phyloP scores from a whole-genome alignment of 1,140 invertebrate species.

The Drosophila bocqueti region DNA sequence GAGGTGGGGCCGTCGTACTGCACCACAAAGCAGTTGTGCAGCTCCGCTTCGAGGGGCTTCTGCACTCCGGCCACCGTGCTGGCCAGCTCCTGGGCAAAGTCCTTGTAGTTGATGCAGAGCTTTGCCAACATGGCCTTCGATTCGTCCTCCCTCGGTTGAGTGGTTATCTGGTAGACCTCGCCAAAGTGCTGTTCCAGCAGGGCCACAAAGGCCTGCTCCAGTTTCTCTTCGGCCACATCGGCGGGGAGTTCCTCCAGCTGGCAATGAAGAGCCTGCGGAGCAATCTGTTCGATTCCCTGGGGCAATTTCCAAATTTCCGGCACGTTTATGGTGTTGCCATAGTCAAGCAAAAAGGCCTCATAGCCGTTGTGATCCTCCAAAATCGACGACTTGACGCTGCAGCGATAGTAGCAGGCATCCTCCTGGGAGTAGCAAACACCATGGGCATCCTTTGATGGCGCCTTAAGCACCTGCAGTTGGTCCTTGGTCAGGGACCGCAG shows the following conservation, averaged over 20 bases:
- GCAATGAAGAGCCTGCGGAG: conserved; percentile 88
- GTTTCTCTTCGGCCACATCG: conserved; percentile 40
- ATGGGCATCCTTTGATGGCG: conserved; percentile 64
- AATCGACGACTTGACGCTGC: conserved; percentile 87
- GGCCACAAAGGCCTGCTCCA: conserved; percentile 63
- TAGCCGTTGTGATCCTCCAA: conserved; percentile 86
- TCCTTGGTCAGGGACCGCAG: conserved; percentile 75
- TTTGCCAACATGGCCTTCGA: conserved; percentile 37
- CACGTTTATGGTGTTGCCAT: conserved; percentile 88
- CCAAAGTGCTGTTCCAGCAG: conserved; percentile 77
- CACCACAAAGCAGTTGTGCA: conserved; percentile 86
- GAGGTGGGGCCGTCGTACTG: conserved; percentile 87
- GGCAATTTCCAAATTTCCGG: conserved; percentile 87
- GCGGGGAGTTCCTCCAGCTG: conserved; percentile 83
- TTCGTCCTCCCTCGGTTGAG: conserved; percentile 28
- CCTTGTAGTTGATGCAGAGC: conserved; percentile 68
- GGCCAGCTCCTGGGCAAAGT: conserved; percentile 72
- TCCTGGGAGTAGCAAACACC: conserved; percentile 88
- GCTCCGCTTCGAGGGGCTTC: conserved; percentile 60
- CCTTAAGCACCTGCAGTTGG: conserved; percentile 8
- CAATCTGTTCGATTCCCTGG: conserved; percentile 86
- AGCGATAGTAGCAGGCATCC: conserved; percentile 90
- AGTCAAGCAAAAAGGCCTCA: conserved; percentile 90
- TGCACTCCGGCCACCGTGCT: conserved; percentile 63
- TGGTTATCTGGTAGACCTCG: conserved; percentile 72